Percentiles rank a stretch among this genome's conserved stretches.
These are phyloP conservation scores for Tricholaema leucomelas DNA, from an alignment of 2,113 vertebrate species.

Conservation along the genomic window DNA sequence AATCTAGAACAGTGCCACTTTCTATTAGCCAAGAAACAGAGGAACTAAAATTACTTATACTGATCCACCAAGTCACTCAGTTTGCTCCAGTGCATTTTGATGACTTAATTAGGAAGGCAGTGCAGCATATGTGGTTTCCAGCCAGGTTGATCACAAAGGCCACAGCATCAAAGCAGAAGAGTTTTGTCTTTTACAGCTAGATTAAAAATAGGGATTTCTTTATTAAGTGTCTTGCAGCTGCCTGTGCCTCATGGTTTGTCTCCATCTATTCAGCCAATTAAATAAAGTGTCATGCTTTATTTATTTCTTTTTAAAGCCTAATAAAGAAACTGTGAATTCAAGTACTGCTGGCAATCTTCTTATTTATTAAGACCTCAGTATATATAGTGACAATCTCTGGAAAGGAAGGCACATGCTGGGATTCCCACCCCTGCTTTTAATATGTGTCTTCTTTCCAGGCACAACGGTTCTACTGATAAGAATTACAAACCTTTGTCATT, in stretches of 20 bases:
- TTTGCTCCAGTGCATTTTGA: slow-evolving; percentile 75
- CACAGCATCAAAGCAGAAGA: slow-evolving; percentile 59
- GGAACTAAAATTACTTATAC: slow-evolving; percentile 74
- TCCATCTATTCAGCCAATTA: slow-evolving; percentile 72
- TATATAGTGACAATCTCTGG: slow-evolving; percentile 22
- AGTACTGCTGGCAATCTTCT: slow-evolving; percentile 70
- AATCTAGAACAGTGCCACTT: slow-evolving; percentile 79
- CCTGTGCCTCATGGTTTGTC: slow-evolving; percentile 49
- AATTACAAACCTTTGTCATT: slow-evolving; percentile 47
- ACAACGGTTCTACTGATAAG: slow-evolving; percentile 21
- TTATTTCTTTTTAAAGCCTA: slow-evolving; percentile 62
- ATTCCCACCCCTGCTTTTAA: neutral
- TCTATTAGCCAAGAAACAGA: slow-evolving; percentile 77
- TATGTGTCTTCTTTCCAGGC: slow-evolving; percentile 27
- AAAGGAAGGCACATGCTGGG: neutral
- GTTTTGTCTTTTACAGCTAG: slow-evolving; percentile 45
- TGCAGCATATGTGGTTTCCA: slow-evolving; percentile 69
- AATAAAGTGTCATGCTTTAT: slow-evolving; percentile 53
- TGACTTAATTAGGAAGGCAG: slow-evolving; percentile 76
- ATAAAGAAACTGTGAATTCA: slow-evolving; percentile 59
- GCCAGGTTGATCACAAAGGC: slow-evolving; percentile 71
- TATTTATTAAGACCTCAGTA: slow-evolving; percentile 58
- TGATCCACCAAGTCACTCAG: slow-evolving; percentile 61
- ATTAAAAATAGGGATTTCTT: slow-evolving; percentile 71
- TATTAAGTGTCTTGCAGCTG: slow-evolving; percentile 48